Base-by-base conservation (phyloP, 2,113 vertebrate genomes). In the Dendrocopos noguchii region DNA sequence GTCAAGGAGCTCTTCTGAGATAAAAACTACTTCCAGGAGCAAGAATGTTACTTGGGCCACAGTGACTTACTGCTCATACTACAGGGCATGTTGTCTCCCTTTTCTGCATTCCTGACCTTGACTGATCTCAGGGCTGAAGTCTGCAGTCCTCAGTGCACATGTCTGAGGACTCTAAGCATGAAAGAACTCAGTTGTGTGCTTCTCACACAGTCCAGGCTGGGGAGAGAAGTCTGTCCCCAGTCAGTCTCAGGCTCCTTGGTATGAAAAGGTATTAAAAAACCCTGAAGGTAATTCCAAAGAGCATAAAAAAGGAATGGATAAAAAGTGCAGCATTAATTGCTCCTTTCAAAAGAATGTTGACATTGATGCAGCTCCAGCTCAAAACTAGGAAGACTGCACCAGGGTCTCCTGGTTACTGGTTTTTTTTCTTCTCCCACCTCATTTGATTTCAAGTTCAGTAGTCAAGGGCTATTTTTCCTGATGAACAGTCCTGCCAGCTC, bases 281-380 rank as follows among this genome's bases (percentile, higher is more conserved):
- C 46, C 72, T 59, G 57, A 85, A 92, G 61, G 75, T 77, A 81
- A 94, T 64, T 90, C 52, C 84, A 53, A 78, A 44, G 20, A 92
- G 52, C 72, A 89, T 85, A 53, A 90, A 84, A 82, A 90, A 95
- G 52, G 65, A 93, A 95, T 0, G 1, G 68, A 61, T 2, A 14
- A 83, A 64, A 87, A 90, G 65, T 50, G 81, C 84, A 92, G 27
- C 24, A 25, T 65, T 90, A 92, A 93, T 21, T 92, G 80, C 82
- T 91, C 76, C 88, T n/a, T 0, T 1, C 77, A 90, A 39, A 90
- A 84, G 57, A 94, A 91, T 39, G 42, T 31, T 78, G 66, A 84
- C 33, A 12, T 5, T 56, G 86, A 90, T 93, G 81, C 68, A 92
- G 76, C 57, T 90, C 75, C 76, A 95, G 61, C 70, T 90, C 28